phyloP scores from a whole-genome alignment of 2,888 invertebrate species.

The Nephrotoma flavescens region DNA sequence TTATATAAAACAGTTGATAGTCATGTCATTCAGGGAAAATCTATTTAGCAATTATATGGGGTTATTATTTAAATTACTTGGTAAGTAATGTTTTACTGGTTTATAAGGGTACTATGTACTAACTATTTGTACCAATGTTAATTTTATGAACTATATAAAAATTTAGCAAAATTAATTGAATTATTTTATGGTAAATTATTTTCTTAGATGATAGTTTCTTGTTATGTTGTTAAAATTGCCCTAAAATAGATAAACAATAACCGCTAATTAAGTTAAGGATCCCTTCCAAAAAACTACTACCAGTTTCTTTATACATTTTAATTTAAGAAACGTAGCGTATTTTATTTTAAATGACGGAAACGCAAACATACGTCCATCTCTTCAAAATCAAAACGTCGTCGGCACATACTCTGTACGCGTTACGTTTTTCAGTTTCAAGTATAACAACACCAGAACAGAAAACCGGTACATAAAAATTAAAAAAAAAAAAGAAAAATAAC shows the following conservation, averaged over 20 bases:
- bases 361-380: neutral
- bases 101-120: neutral
- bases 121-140: neutral
- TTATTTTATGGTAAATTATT: neutral
- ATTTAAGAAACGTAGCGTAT: neutral
- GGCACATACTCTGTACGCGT: neutral
- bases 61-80: neutral
- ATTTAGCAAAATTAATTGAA: neutral
- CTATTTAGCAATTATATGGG: neutral
- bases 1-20: neutral
- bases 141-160: neutral
- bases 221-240: neutral
- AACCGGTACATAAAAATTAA: neutral
- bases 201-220: neutral
- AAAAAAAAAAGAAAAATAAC: neutral
- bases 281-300: neutral
- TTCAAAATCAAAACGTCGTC: neutral
- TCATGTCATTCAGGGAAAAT: neutral
- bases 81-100: neutral
- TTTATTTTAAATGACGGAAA: neutral
- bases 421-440: neutral
- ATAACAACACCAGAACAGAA: neutral
- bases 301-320: no score
- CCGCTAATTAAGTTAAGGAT: neutral
- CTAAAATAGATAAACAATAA: neutral